A percentile compares a stretch with the other conserved stretches of the same genome.
Evolutionary conservation across 2,888 invertebrate species (phyloP).

Genomic region (Lacanobia oleracea): DNA sequence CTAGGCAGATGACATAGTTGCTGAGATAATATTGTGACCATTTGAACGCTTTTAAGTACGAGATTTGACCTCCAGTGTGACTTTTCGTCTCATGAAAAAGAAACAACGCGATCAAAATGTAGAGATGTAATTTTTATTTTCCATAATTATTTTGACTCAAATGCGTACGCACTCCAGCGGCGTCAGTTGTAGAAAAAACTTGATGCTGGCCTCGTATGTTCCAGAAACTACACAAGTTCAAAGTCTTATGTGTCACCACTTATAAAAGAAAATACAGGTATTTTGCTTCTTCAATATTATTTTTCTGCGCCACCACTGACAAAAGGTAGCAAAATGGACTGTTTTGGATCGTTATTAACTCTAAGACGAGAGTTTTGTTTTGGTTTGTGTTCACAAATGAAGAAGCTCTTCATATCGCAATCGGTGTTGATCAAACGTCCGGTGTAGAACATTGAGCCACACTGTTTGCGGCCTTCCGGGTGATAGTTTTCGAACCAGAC

Average conservation of each 20-base stretch:
- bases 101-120: not conserved
- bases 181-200: not conserved
- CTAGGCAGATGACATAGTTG: no score
- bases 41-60: no score
- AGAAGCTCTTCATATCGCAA: slow-evolving; percentile 75
- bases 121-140: not conserved
- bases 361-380: not conserved
- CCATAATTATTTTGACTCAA: not conserved
- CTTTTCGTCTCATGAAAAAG: not conserved
- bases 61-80: not conserved
- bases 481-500: slow-evolving; percentile 74
- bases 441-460: slow-evolving; percentile 79
- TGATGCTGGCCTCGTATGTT: not conserved
- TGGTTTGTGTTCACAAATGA: slow-evolving; percentile 82
- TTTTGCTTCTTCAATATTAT: not conserved
- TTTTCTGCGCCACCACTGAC: slow-evolving; percentile 2
- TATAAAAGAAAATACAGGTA: no score
- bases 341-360: not conserved
- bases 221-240: not conserved
- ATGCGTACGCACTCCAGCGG: not conserved
- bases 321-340: not conserved
- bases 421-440: slow-evolving; percentile 77
- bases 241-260: no score
- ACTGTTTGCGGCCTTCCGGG: slow-evolving; percentile 69
- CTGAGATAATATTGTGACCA: no score